Base-by-base conservation (phyloP, 1,140 invertebrate genomes). In the Latrodectus geometricus region DNA sequence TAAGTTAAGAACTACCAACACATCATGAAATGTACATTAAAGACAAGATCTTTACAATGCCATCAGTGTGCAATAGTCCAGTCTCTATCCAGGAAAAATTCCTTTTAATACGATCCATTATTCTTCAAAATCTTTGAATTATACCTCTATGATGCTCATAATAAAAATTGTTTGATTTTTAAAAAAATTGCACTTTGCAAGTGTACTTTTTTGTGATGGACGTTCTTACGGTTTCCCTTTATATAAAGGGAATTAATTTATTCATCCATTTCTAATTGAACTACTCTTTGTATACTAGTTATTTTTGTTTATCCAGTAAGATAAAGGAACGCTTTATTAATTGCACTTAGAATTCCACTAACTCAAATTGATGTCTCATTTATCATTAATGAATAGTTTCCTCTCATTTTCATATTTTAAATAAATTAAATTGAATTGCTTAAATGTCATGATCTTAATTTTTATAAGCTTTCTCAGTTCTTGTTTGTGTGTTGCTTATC, bases 51-150 rank as follows among this genome's bases (percentile, higher is more conserved):
- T 23, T 21, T 12, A 70, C 69, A 70, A 48, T 61, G 54, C 14
- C 35, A 70, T 70, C 12, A 70, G 69, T 23, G 69, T 48, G 69
- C 69, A 70, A 70, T 70, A 70, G 14, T 12, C 21, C 69, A 70
- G 4, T 61, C 17, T 61, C 54, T 61, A 61, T 14, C 11, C 11
- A 1, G 11, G 54, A 14, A 61, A 61, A 61, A 4, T 61, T 61
- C 54, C 11, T 17, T 61, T 17, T 17, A 61, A 11, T 61, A 61
- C 0, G 54, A 14, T 61, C 17, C 17, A 61, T 11, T 61, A 14
- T 17, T 61, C 54, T 35, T 35, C 35, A 35, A 35, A 35, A 35
- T 35, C 35, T 35, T 35, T 35, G 35, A 35, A 35, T 35, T 35
- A 35, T 35, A 35, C 5, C 35, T 35, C 35, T 35, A n/a, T n/a